These are phyloP conservation scores for Coleophora deauratella DNA, from an alignment of 2,888 invertebrate species.

Conservation along the genomic window DNA sequence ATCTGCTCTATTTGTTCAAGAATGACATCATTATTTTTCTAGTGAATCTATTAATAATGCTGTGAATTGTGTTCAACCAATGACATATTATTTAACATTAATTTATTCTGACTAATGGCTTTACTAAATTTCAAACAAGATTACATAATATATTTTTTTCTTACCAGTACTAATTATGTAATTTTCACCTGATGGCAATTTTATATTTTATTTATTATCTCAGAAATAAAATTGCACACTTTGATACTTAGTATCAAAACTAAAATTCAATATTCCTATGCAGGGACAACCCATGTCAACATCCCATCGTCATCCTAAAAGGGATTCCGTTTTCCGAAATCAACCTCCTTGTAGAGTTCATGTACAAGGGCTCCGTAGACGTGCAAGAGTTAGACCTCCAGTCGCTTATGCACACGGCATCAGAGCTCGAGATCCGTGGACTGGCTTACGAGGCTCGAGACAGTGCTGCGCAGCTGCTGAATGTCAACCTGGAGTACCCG, in stretches of 20 bases:
- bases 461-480: constrained; percentile 70
- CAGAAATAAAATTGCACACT: too few relatives aligned
- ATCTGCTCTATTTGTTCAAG: constrained; percentile 43
- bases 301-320: constrained; percentile 81
- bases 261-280: background rate
- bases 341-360: constrained; percentile 79
- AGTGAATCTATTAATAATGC: constrained; percentile 49
- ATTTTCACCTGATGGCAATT: constrained; percentile 6
- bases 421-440: constrained; percentile 79
- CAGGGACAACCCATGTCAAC: constrained; percentile 81
- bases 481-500: constrained; percentile 69
- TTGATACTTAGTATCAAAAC: too few relatives aligned
- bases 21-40: constrained; percentile 60
- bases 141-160: constrained; percentile 24
- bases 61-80: constrained; percentile 36
- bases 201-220: too few relatives aligned
- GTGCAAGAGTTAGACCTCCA: constrained; percentile 77
- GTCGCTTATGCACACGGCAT: constrained; percentile 78
- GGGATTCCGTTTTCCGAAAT: constrained; percentile 79
- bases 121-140: constrained; percentile 31
- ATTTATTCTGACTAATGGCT: constrained; percentile 17
- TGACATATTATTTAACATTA: constrained; percentile 27
- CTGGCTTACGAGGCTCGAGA: constrained; percentile 75
- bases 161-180: constrained; percentile 28
- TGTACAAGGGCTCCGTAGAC: constrained; percentile 81